These are phyloP conservation scores for Prinia subflava DNA, from an alignment of 2,113 vertebrate species.

Conservation along the genomic window DNA sequence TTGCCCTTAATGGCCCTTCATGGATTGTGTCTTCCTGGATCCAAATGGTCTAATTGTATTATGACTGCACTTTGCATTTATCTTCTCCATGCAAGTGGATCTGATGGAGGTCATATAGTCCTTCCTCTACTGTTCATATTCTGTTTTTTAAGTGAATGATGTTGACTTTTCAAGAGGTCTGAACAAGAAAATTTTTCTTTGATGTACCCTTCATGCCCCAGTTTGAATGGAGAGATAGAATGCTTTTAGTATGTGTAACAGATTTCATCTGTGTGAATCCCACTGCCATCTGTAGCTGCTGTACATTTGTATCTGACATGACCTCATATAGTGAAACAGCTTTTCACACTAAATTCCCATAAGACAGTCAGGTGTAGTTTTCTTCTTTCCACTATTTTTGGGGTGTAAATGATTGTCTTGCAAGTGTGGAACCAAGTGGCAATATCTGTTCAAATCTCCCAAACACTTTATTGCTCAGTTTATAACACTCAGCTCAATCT, in stretches of 20 bases:
- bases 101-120: not conserved
- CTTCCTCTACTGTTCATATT: not conserved
- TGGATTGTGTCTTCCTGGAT: not conserved
- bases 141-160: not conserved
- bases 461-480: not conserved
- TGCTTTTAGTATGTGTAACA: not conserved
- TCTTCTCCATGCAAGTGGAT: not conserved
- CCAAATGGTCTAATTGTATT: not conserved
- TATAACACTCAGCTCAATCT: not conserved
- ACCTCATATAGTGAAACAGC: not conserved
- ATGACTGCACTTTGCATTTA: not conserved
- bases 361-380: not conserved
- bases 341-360: not conserved
- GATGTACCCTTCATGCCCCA: fast-evolving
- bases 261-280: not conserved
- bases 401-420: not conserved
- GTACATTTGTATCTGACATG: not conserved
- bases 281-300: not conserved
- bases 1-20: not conserved
- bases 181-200: not conserved
- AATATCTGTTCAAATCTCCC: not conserved
- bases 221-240: not conserved
- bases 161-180: not conserved
- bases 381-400: not conserved
- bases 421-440: not conserved